Base-by-base conservation (phyloP, 2,797 vertebrate species). In the Buceros bicornis region DNA sequence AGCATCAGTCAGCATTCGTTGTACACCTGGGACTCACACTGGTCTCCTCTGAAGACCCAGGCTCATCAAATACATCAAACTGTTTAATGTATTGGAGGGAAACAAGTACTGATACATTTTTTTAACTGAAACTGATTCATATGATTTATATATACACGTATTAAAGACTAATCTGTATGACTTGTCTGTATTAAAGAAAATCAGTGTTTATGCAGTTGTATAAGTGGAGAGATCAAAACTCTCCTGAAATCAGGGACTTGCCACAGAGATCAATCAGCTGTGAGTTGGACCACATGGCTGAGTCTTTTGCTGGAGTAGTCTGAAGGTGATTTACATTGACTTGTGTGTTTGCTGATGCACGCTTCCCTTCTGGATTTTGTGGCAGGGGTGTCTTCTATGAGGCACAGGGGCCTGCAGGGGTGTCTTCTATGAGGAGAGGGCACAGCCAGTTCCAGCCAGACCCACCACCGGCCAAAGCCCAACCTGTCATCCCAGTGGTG, bases 261-360 rank as follows among this genome's bases (percentile, higher is more conserved):
- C 2, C 24, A 25, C 2, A 2, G 37, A 70, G 8, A 43, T 43
- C 47, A n/a, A 15, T 42, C 31, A 40, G 16, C 26, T 67, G 6
- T 15, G 10, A 11, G 25, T 25, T 43, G 22, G 57, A 43, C 19
- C 6, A 5, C 7, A 16, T 0, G 0, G 17, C 7, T 56, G 42
- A 66, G 40, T 11, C 54, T 77, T 89, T 50, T 62, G 51, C 33
- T 35, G 3, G 8, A 11, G 11, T 50, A 70, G 31, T 58, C 31
- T 35, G 42, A 60, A 82, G 54, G 20, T 51, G 45, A 45, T 13
- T 33, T 57, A 10, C 28, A 33, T 62, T 53, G 58, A 37, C 21
- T 29, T 50, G 16, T 10, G 7, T 47, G 24, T 37, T 72, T 76
- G 19, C 18, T 81, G 70, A 48, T 31, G 50, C 12, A n/a, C 15